These are phyloP conservation scores for Magallana nippona DNA, from an alignment of 2,888 invertebrate genomes.

Conservation along the genomic window DNA sequence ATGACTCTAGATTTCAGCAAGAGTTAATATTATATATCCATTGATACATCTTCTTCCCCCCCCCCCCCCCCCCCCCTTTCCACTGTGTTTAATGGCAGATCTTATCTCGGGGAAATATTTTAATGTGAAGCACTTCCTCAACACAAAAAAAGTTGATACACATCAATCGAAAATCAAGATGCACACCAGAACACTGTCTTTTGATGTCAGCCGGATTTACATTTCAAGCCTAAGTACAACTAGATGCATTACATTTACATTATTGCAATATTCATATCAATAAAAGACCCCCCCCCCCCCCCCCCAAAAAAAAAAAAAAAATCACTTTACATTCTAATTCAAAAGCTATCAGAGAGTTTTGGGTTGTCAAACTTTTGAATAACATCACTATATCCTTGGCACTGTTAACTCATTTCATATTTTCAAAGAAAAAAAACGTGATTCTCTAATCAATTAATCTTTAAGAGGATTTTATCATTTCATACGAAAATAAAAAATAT, in stretches of 20 bases:
- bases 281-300: background rate
- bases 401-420: too few species aligned
- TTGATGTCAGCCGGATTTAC: background rate
- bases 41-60: too few species aligned
- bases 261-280: background rate
- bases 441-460: too few species aligned
- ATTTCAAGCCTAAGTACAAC: constrained; percentile 18
- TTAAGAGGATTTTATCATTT: too few species aligned
- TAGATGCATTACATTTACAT: constrained; percentile 22
- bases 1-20: too few species aligned
- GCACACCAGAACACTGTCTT: background rate
- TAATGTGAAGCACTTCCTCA: constrained; percentile 26
- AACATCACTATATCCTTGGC: too few species aligned
- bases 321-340: background rate
- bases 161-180: constrained; percentile 20
- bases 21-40: too few species aligned
- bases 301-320: background rate
- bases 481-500: too few species aligned
- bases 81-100: background rate
- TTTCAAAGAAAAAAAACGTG: too few species aligned
- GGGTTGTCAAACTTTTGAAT: background rate
- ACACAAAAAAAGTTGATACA: constrained; percentile 19
- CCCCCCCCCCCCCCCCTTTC: too few species aligned
- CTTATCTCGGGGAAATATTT: background rate
- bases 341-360: background rate